These are phyloP conservation scores for Zapus hudsonius DNA, from an alignment of 2,113 vertebrate genomes.

Conservation along the genomic window DNA sequence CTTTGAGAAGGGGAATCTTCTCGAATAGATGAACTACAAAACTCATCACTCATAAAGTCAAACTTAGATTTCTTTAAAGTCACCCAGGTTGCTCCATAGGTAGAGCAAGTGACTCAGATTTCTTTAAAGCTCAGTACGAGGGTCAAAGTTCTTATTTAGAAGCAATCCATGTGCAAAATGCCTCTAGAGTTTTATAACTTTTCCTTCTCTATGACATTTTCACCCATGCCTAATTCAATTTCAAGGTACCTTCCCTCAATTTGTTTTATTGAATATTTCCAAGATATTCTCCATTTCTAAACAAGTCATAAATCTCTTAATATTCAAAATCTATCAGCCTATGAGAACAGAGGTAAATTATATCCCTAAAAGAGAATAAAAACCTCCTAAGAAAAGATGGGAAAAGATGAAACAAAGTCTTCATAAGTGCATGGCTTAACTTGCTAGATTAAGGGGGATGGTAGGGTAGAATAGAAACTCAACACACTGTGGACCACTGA, in stretches of 20 bases:
- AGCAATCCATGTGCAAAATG: neutral
- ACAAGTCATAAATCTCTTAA: neutral
- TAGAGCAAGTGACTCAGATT: neutral
- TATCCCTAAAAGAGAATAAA: neutral
- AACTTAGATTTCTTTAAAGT: neutral
- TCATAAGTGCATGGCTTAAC: neutral
- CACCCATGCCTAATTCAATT: neutral
- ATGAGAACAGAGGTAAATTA: conserved; percentile 6
- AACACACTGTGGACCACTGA: rapidly evolving
- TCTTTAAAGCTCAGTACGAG: neutral
- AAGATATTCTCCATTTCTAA: conserved; percentile 42
- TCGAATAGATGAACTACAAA: neutral
- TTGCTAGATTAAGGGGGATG: too few species aligned
- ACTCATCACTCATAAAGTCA: neutral
- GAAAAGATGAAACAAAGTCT: neutral
- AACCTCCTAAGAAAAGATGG: neutral
- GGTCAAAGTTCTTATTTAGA: neutral
- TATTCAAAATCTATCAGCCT: neutral
- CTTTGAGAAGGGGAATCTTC: neutral
- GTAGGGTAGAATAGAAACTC: neutral
- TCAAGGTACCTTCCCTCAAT: neutral
- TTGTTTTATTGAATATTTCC: neutral
- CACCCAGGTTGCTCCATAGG: too few species aligned
- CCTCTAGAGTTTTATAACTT: neutral
- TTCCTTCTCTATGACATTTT: neutral